Base-by-base conservation (phyloP, 2,888 invertebrate species). In the Thymelicus acteon region DNA sequence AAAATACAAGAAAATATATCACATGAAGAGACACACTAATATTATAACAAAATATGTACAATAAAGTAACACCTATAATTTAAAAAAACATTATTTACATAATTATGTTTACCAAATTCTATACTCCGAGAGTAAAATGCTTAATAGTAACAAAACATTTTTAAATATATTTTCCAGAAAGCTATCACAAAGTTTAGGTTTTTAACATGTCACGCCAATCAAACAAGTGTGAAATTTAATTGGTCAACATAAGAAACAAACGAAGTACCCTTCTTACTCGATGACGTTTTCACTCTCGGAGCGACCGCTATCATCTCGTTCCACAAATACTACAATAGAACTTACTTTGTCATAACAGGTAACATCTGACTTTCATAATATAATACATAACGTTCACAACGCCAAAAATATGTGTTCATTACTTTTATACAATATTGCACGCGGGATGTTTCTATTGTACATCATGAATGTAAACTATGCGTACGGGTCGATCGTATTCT, bases 371-470 rank as follows among this genome's bases (percentile, higher is more conserved):
- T 93, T 93, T 86, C 89, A 91, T 87, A 88, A 87, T 91, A 91
- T 91, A 90, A 88, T 92, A 92, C 91, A 92, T 88, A 92, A 93
- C 93, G 92, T 93, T 93, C 91, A 93, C 91, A 93, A 93, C 93
- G 93, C 91, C 90, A 91, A 91, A 90, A 87, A 89, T 87, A 90
- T 90, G 85, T 90, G 84, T 90, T 85, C 83, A 87, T 52, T 74
- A 75, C 86, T 82, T 85, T 86, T 90, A 91, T 89, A 91, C 94
- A 94, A 91, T 95, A 94, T 94, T 93, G 93, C 93, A 93, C 93
- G 87, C 85, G 85, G 87, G 90, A 87, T 87, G 88, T 85, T 84
- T 86, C 85, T 90, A 90, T 91, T 85, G 90, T 91, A 90, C 86
- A 87, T 84, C 78, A 79, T 85, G 85, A 82, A 82, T 82, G 84